Conservation (phyloP, 2,888 invertebrate species). For the Dasysyrphus albostriatus region DNA sequence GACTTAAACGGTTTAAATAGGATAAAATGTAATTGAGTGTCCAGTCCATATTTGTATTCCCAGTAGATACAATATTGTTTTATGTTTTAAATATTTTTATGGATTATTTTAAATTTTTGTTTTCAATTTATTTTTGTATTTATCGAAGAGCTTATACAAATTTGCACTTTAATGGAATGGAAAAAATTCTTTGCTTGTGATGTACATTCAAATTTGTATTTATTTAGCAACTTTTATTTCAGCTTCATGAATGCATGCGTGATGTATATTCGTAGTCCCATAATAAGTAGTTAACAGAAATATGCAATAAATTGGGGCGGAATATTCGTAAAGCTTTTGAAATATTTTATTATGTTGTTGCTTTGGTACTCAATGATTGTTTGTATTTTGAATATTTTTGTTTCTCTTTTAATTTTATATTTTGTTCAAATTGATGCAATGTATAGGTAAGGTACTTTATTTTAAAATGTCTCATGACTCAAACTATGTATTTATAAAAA, state of each 20-base stretch:
- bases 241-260: background rate
- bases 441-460: no score
- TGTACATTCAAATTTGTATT: conserved; percentile 14
- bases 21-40: conserved; percentile 32
- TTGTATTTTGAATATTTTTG: background rate
- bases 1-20: conserved; percentile 19
- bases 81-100: conserved; percentile 28
- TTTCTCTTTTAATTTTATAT: background rate
- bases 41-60: conserved; percentile 11
- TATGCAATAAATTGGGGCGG: background rate
- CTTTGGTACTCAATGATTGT: no score
- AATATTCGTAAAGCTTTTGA: background rate
- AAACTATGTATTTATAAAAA: background rate
- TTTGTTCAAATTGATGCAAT: background rate
- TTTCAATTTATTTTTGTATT: background rate
- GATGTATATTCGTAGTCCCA: background rate
- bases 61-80: conserved; percentile 18
- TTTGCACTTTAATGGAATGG: conserved; percentile 17
- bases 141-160: conserved; percentile 14
- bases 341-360: background rate
- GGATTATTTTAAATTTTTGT: background rate
- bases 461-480: background rate
- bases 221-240: conserved; percentile 7
- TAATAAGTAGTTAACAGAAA: background rate
- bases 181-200: background rate